Percentiles rank a stretch among this genome's conserved stretches.
phyloP scores from a whole-genome alignment of 2,113 vertebrate genomes.

The Pseudolaguvia tuberculata region DNA sequence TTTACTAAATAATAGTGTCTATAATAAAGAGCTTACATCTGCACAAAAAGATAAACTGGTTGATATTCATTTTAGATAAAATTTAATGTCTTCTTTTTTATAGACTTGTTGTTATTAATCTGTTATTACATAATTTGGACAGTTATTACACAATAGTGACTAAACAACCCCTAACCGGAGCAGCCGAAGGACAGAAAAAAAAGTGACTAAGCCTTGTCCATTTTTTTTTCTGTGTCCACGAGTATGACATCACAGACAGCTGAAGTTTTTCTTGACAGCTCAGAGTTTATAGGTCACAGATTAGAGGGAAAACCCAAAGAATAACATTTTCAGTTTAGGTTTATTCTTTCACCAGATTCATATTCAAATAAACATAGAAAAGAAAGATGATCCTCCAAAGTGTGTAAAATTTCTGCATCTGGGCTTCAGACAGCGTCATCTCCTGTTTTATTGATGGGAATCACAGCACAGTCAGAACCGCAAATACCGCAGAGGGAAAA shows the following conservation, averaged over 20 bases:
- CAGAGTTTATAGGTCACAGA: conserved; percentile 35
- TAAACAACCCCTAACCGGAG: too few relatives aligned
- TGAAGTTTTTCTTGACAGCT: conserved; percentile 42
- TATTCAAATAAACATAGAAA: conserved; percentile 48
- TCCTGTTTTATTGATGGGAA: conserved; percentile 45
- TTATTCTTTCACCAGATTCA: conserved; percentile 36
- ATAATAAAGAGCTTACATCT: too few relatives aligned
- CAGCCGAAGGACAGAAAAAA: too few relatives aligned
- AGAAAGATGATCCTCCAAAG: conserved; percentile 44
- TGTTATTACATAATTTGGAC: neutral
- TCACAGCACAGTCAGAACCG: conserved; percentile 37
- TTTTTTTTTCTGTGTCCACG: neutral
- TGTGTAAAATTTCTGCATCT: conserved; percentile 51
- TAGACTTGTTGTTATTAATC: too few relatives aligned
- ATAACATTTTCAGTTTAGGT: conserved; percentile 45
- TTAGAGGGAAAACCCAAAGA: conserved; percentile 31
- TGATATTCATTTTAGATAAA: neutral
- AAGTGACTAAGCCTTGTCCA: neutral
- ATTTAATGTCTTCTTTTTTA: neutral
- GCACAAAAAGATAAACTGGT: too few relatives aligned
- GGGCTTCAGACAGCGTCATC: conserved; percentile 34
- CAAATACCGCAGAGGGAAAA: conserved; percentile 16
- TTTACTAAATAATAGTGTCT: too few relatives aligned
- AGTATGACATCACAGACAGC: conserved; percentile 24
- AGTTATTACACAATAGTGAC: neutral